Evolutionary conservation across 2,888 invertebrate species (phyloP).

Genomic region (Seira ritae): DNA sequence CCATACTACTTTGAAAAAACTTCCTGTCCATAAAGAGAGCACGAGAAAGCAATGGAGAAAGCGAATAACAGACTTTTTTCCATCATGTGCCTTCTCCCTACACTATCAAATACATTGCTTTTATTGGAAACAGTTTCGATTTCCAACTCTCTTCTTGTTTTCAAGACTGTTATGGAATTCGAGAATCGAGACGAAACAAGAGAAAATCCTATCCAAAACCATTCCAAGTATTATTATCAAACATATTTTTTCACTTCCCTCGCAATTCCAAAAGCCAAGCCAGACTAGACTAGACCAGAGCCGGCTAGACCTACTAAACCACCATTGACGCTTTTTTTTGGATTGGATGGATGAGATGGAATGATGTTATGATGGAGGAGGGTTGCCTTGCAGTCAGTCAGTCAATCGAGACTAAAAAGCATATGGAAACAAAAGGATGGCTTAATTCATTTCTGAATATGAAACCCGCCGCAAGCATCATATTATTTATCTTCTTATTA

Average conservation of each 20-base stretch:
- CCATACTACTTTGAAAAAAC: no score
- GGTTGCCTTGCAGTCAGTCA: constrained; percentile 39
- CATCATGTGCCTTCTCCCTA: background rate
- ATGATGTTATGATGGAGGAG: constrained; percentile 13
- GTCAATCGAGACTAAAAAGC: constrained; percentile 72
- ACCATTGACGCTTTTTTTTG: no score
- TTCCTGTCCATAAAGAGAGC: no score
- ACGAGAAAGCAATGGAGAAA: no score
- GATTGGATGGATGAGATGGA: no score
- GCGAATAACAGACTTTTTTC: background rate
- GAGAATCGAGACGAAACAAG: background rate
- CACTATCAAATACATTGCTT: no score
- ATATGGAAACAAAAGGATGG: constrained; percentile 73
- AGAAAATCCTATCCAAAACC: background rate
- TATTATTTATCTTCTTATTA: constrained; percentile 12
- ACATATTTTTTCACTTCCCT: background rate
- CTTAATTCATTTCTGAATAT: constrained; percentile 73
- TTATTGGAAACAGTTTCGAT: background rate
- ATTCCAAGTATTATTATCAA: constrained; percentile 2
- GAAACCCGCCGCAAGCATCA: constrained; percentile 55
- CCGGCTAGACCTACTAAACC: no score
- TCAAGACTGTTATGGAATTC: background rate
- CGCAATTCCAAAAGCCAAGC: background rate
- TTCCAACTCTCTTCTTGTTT: background rate
- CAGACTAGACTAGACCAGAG: background rate